phyloP scores from a whole-genome alignment of 2,888 invertebrate genomes.

The Drosophila barbarae region DNA sequence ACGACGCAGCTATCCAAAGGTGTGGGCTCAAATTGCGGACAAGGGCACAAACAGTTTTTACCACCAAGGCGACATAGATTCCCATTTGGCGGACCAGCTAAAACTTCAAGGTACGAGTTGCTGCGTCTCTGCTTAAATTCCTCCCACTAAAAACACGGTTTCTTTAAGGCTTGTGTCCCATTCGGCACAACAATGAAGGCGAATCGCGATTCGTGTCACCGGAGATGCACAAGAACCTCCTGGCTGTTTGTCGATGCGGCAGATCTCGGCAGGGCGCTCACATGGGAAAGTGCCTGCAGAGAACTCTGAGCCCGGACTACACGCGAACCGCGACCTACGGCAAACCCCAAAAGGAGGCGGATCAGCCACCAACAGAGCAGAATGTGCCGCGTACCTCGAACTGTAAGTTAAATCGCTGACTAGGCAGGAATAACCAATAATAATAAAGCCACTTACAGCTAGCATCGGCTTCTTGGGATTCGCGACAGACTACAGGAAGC shows the following conservation, averaged over 20 bases:
- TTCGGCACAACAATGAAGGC: constrained; percentile 67
- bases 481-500: constrained; percentile 57
- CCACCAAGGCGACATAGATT: constrained; percentile 73
- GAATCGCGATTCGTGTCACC: constrained; percentile 76
- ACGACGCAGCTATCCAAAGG: constrained; percentile 71
- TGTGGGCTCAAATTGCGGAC: constrained; percentile 69
- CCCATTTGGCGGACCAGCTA: constrained; percentile 48
- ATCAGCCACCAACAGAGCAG: neutral
- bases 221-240: constrained; percentile 74
- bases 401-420: constrained; percentile 55
- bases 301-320: constrained; percentile 62
- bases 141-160: neutral
- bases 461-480: constrained; percentile 68
- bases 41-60: constrained; percentile 71
- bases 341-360: neutral
- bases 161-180: constrained; percentile 60
- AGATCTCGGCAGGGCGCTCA: constrained; percentile 72
- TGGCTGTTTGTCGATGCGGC: constrained; percentile 77
- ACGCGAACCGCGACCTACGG: neutral
- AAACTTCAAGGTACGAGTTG: constrained; percentile 41
- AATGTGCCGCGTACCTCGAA: constrained; percentile 74
- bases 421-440: neutral
- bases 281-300: constrained; percentile 77
- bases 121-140: neutral
- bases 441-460: constrained; percentile 50